Percentiles rank a stretch among this genome's conserved stretches.
These are phyloP conservation scores for Hyposoter dolosus DNA, from an alignment of 2,888 invertebrate species.

Conservation along the genomic window DNA sequence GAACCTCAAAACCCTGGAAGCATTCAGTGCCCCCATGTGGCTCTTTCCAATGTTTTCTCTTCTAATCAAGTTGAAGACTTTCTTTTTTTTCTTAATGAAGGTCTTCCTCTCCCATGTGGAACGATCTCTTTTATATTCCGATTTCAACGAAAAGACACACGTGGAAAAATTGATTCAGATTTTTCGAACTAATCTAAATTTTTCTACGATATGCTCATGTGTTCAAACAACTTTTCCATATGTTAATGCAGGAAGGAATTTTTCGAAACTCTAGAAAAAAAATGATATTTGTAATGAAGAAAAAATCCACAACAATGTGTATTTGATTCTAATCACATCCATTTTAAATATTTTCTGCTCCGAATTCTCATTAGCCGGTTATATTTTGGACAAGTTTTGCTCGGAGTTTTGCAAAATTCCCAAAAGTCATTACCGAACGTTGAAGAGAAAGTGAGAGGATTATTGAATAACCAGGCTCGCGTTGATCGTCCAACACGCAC, in stretches of 20 bases:
- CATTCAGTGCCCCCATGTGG: not conserved
- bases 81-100: not conserved
- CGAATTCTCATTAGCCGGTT: not conserved
- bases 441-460: conserved; percentile 56
- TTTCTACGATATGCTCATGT: not conserved
- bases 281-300: not conserved
- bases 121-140: not conserved
- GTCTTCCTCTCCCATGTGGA: not conserved
- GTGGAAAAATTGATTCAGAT: not conserved
- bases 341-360: not conserved
- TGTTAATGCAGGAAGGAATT: not conserved
- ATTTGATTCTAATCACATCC: not conserved
- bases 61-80: not conserved
- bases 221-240: not conserved
- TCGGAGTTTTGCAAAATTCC: conserved; percentile 19
- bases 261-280: not conserved
- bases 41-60: not conserved
- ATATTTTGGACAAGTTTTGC: conserved; percentile 7
- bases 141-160: not conserved
- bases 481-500: conserved; percentile 23
- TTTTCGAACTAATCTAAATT: not conserved
- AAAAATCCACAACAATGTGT: not conserved
- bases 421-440: conserved; percentile 46
- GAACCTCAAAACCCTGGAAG: not conserved
- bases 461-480: conserved; percentile 55